Percentiles rank a stretch among this genome's conserved stretches.
Conservation (phyloP, 2,797 vertebrate species). For the Chaenodraco wilsoni region DNA sequence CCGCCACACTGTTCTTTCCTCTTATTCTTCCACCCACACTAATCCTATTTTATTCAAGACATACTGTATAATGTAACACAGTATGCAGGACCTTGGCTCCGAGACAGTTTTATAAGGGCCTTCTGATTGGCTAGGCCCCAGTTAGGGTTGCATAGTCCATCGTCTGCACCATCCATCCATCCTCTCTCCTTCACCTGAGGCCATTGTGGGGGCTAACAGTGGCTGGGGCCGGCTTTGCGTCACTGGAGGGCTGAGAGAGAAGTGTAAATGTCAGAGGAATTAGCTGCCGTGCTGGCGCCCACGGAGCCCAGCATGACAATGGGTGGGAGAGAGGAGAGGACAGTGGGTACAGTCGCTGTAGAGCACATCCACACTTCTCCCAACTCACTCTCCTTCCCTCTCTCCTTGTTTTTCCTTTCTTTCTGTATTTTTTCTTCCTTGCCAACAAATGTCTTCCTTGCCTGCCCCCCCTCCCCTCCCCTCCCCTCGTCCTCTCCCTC, state of each 20-base stretch:
- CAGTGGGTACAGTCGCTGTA: constrained; percentile 67
- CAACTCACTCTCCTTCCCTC: constrained; percentile 45
- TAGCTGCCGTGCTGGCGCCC: constrained; percentile 76
- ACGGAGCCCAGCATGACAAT: constrained; percentile 75
- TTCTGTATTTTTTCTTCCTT: constrained; percentile 57
- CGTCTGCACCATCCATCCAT: constrained; percentile 33
- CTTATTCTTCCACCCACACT: constrained; percentile 72
- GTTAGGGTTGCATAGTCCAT: constrained; percentile 44
- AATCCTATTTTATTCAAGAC: constrained; percentile 73
- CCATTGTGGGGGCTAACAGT: constrained; percentile 58
- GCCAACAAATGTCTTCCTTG: constrained; percentile 64
- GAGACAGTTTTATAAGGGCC: constrained; percentile 45
- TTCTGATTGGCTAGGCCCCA: constrained; percentile 38
- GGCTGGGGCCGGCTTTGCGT: constrained; percentile 64
- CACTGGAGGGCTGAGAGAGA: constrained; percentile 70
- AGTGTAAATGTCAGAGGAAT: constrained; percentile 85
- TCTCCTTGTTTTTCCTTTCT: constrained; percentile 43
- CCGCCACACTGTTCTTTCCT: constrained; percentile 45
- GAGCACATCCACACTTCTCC: constrained; percentile 52
- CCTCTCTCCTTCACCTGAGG: constrained; percentile 67
- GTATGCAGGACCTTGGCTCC: constrained; percentile 64
- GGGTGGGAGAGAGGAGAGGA: constrained; percentile 71
- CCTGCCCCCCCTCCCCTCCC: constrained; percentile 28
- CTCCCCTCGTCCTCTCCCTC: constrained; percentile 49
- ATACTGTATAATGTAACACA: constrained; percentile 67